These are phyloP conservation scores for Drosophila arizonae DNA, from an alignment of 1,140 invertebrate species.

Conservation along the genomic window DNA sequence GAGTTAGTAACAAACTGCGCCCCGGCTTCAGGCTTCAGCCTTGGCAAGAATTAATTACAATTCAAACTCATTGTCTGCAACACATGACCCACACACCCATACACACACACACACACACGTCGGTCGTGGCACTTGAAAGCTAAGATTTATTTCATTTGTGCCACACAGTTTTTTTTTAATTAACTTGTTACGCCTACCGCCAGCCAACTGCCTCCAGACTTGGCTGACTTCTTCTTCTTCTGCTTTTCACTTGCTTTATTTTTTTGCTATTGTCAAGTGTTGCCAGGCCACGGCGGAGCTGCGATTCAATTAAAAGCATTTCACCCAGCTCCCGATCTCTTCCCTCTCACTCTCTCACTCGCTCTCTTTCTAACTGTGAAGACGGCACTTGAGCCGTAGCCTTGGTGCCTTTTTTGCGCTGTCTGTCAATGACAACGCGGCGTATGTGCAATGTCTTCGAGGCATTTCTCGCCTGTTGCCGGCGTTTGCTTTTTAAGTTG, in stretches of 20 bases:
- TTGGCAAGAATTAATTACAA: constrained; percentile 64
- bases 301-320: constrained; percentile 77
- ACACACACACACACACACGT: background rate
- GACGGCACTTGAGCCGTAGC: constrained; percentile 35
- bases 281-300: constrained; percentile 58
- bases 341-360: background rate
- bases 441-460: constrained; percentile 63
- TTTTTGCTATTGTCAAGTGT: constrained; percentile 72
- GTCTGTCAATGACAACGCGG: constrained; percentile 69
- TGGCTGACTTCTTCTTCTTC: constrained; percentile 12
- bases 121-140: background rate
- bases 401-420: constrained; percentile 23
- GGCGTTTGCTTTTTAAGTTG: constrained; percentile 77
- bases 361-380: too few relatives aligned
- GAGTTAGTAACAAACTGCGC: background rate
- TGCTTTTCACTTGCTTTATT: background rate
- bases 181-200: constrained; percentile 65
- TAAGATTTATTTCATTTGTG: constrained; percentile 75
- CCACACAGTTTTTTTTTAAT: constrained; percentile 78
- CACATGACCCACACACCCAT: constrained; percentile 29
- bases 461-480: constrained; percentile 20
- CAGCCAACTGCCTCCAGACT: background rate
- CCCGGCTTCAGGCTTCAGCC: too few relatives aligned
- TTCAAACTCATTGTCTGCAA: constrained; percentile 62
- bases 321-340: constrained; percentile 26